Base-by-base conservation (phyloP, 2,888 invertebrate genomes). In the Ophioninae sp. region DNA sequence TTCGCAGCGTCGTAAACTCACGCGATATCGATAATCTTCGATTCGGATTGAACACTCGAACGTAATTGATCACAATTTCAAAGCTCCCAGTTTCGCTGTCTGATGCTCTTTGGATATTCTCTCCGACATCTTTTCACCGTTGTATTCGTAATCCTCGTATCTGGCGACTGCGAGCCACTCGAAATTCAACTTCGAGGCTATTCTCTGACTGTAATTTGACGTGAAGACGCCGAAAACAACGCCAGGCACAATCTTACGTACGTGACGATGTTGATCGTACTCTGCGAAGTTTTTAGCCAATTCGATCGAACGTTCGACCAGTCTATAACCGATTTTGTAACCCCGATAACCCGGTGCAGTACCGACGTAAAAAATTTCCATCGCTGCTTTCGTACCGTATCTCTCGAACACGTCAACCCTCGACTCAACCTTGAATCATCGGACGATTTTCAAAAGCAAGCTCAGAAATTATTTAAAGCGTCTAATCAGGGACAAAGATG, bases 331-430 rank as follows among this genome's bases (percentile, higher is more conserved):
- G 8, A 96, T 93, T 6, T 94, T 94, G n/a, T 93, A 93, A 0
- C 93, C 89, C 82, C 94, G 94, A 87, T 94, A 95, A 20, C 94
- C 93, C 0, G 94, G 93, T 20, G 94, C 88, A 0, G 95, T 95
- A 1, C 93, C 95, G 50, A 96, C 88, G 88, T 96, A 96, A 95
- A 95, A 96, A 17, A 96, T 90, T 92, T 96, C 96, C 84, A 96
- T 89, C 0, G 95, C 93, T 88, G 95, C 95, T 72, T 95, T 94
- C 0, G 94, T 94, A 8, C 94, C 92, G 88, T 94, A 95, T 91
- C 94, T 93, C 79, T 95, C 93, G 90, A 95, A 96, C 0, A 96
- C 91, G 89, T 91, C 86, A 23, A 90, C 89, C 30, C 80, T 87
- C 6, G 87, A 87, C 79, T 91, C 89, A 50, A 90, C 73, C 91